phyloP scores from a whole-genome alignment of 1,140 invertebrate genomes.

The Aradophagus sp. region DNA sequence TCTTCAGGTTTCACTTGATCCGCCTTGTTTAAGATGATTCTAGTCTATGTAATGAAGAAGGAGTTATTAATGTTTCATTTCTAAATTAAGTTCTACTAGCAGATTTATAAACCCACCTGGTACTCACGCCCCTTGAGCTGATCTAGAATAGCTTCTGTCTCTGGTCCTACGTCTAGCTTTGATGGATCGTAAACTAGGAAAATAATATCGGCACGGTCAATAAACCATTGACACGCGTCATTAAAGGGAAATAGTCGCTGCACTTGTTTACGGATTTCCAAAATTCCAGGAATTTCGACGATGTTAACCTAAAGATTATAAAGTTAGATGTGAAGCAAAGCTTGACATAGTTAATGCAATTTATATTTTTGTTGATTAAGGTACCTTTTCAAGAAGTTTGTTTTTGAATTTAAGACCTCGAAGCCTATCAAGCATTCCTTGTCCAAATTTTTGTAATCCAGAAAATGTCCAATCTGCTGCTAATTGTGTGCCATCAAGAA shows the following conservation, averaged over 20 bases:
- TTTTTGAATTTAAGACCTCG: conserved; percentile 87
- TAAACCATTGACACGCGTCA: conserved; percentile 97
- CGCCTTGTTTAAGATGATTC: conserved; percentile 95
- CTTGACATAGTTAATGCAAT: too few species aligned
- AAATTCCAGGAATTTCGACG: conserved; percentile 95
- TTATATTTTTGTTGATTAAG: neutral
- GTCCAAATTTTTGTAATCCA: conserved; percentile 94
- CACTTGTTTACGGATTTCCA: conserved; percentile 94
- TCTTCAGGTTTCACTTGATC: conserved; percentile 95
- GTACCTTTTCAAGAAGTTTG: conserved; percentile 91
- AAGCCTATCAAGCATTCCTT: conserved; percentile 91
- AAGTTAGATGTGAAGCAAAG: too few species aligned
- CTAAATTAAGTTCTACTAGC: too few species aligned
- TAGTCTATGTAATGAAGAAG: conserved; percentile 77
- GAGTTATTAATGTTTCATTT: too few species aligned
- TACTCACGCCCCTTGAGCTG: conserved; percentile 94
- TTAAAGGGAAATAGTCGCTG: conserved; percentile 95
- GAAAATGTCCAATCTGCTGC: conserved; percentile 95
- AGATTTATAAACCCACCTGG: conserved; percentile 80
- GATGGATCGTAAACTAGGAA: conserved; percentile 96
- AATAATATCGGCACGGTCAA: conserved; percentile 95
- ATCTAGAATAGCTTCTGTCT: conserved; percentile 94
- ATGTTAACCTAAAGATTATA: conserved; percentile 87
- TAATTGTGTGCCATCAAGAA: conserved; percentile 92
- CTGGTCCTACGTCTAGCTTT: conserved; percentile 94